A percentile compares a stretch with the other conserved stretches of the same genome.
Evolutionary conservation across 2,797 vertebrate species (phyloP).

Genomic region (Hydrocynus forskahlii): DNA sequence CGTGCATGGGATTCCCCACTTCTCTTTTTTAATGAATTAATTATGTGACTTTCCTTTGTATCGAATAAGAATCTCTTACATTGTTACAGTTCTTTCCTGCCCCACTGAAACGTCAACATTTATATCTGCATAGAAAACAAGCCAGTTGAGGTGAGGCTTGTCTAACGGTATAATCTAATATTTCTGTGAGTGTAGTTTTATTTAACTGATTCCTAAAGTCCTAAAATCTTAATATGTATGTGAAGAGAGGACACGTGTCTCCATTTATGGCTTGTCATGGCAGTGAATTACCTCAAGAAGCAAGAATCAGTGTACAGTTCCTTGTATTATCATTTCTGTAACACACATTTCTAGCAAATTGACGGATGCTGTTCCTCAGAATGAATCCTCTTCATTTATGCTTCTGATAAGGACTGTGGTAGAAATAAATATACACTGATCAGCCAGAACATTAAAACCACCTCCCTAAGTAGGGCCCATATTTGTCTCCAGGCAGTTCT

Average conservation of each 20-base stretch:
- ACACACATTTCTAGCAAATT: constrained; percentile 18
- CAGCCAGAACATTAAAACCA: too few relatives aligned
- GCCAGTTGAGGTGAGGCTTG: constrained; percentile 47
- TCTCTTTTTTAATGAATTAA: constrained; percentile 68
- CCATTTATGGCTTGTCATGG: constrained; percentile 14
- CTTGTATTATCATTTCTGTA: constrained; percentile 16
- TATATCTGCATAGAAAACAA: constrained; percentile 40
- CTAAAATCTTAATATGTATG: constrained; percentile 24
- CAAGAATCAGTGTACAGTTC: constrained; percentile 36
- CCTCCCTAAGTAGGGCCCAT: too few relatives aligned
- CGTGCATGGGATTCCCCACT: constrained; percentile 70
- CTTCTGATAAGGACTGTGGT: constrained; percentile 34
- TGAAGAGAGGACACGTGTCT: constrained; percentile 15
- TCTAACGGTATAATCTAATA: constrained; percentile 43
- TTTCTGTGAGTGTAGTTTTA: constrained; percentile 52
- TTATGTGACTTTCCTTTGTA: constrained; percentile 58
- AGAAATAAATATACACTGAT: background rate
- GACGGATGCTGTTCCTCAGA: background rate
- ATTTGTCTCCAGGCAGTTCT: too few relatives aligned
- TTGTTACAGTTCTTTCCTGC: constrained; percentile 56
- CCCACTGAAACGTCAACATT: constrained; percentile 35
- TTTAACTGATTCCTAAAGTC: constrained; percentile 46
- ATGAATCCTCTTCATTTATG: constrained; percentile 20
- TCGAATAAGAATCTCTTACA: constrained; percentile 60
- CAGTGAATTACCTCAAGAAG: constrained; percentile 39